Percentiles rank a stretch among this genome's conserved stretches.
Conservation (phyloP, 2,113 vertebrate species). For the Eulacestoma nigropectus region DNA sequence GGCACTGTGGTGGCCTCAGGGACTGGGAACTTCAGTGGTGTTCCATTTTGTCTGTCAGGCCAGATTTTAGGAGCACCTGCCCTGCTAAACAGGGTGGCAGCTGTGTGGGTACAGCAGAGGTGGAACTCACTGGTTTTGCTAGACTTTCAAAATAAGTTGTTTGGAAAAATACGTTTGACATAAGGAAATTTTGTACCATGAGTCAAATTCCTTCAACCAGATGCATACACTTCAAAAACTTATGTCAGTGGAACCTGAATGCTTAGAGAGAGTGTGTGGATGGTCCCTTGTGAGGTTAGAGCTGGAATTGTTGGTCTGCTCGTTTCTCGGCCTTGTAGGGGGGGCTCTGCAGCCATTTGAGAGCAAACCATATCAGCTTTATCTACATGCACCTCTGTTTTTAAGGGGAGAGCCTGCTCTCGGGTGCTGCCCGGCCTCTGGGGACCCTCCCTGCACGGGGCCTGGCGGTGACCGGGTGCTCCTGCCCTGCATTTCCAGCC, state of each 20-base stretch:
- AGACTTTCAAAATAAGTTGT: neutral
- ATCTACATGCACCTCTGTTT: fast-evolving
- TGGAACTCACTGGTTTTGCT: neutral
- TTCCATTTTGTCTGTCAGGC: neutral
- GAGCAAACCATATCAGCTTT: neutral
- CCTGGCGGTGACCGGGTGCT: fast-evolving
- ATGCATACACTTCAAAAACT: fast-evolving
- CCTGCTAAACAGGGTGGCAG: neutral
- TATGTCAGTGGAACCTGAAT: neutral
- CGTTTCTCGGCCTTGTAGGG: fast-evolving
- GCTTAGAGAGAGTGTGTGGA: no score
- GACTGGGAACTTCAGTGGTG: neutral
- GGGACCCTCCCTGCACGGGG: fast-evolving
- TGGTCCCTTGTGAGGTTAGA: no score
- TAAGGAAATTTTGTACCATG: neutral
- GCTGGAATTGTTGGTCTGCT: neutral
- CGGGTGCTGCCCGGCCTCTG: fast-evolving
- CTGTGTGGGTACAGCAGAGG: neutral
- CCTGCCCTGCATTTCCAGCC: neutral
- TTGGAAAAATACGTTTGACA: neutral
- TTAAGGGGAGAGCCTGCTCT: fast-evolving
- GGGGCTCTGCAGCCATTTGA: neutral
- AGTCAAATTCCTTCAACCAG: neutral
- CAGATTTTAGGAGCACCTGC: neutral
- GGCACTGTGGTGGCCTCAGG: neutral